A percentile compares a stretch with the other conserved stretches of the same genome.
phyloP scores from a whole-genome alignment of 1,140 invertebrate species.

The Ceratoteleas bidentatus region DNA sequence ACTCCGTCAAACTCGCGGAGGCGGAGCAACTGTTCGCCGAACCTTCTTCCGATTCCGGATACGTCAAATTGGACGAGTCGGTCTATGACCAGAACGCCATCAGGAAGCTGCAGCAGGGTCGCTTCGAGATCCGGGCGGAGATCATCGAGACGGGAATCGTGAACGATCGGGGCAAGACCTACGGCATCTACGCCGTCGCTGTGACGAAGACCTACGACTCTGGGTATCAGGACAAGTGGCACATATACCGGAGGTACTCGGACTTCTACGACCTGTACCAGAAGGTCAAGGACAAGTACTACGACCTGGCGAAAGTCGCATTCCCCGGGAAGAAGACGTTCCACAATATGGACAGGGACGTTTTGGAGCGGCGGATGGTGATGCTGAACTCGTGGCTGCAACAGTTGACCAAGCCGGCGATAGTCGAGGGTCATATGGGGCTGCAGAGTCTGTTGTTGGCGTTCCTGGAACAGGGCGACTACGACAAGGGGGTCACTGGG shows the following conservation, averaged over 20 bases:
- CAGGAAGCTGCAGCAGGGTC: conserved; percentile 83
- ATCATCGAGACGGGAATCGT: conserved; percentile 89
- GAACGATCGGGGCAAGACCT: conserved; percentile 90
- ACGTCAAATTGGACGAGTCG: conserved; percentile 71
- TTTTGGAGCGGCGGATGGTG: conserved; percentile 92
- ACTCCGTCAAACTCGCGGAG: conserved; percentile 69
- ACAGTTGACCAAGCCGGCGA: conserved; percentile 84
- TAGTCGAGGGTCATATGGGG: conserved; percentile 85
- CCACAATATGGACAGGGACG: conserved; percentile 93
- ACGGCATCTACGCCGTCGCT: conserved; percentile 94
- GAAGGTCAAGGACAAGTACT: conserved; percentile 90
- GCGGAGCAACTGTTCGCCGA: conserved; percentile 69
- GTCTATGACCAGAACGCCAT: conserved; percentile 76
- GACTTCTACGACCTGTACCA: conserved; percentile 95
- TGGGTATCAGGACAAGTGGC: conserved; percentile 88
- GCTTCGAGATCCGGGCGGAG: conserved; percentile 84
- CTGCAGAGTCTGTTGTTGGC: conserved; percentile 87
- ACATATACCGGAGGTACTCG: conserved; percentile 92
- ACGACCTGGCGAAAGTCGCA: conserved; percentile 88
- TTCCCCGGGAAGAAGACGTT: conserved; percentile 97
- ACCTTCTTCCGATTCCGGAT: conserved; percentile 66
- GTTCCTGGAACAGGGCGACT: conserved; percentile 90
- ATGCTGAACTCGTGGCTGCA: conserved; percentile 93
- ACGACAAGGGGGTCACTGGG: conserved; percentile 85
- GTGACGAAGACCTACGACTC: conserved; percentile 86